A percentile compares a stretch with the other conserved stretches of the same genome.
Evolutionary conservation across 1,140 invertebrate species (phyloP).

Genomic region (Atta texana): DNA sequence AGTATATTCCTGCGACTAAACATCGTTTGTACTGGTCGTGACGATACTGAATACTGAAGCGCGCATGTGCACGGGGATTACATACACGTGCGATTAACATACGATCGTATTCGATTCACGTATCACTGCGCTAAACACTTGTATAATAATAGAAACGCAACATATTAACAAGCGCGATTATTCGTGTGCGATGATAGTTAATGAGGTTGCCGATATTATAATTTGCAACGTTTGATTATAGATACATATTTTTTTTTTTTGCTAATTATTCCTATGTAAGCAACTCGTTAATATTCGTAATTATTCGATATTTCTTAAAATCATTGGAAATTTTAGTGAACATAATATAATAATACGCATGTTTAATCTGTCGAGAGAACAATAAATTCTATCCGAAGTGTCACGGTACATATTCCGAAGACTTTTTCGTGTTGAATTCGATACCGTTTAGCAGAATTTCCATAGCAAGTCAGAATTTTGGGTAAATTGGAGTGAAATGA

Average conservation of each 20-base stretch:
- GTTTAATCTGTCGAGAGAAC: background rate
- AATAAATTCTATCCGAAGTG: too few species aligned
- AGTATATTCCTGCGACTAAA: constrained; percentile 78
- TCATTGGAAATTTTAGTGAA: background rate
- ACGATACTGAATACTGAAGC: constrained; percentile 33
- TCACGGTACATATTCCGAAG: too few species aligned
- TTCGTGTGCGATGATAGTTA: constrained; percentile 8
- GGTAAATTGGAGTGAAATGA: too few species aligned
- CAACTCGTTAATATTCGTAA: background rate
- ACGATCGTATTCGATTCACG: constrained; percentile 76
- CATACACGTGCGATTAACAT: constrained; percentile 75
- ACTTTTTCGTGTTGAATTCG: too few species aligned
- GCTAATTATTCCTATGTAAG: background rate
- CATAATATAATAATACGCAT: background rate
- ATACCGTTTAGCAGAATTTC: too few species aligned
- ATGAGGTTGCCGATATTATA: background rate
- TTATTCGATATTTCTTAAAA: background rate
- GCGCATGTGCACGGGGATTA: constrained; percentile 55
- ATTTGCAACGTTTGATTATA: background rate
- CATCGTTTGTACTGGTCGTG: constrained; percentile 72
- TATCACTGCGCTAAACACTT: constrained; percentile 75
- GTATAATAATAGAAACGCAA: constrained; percentile 68
- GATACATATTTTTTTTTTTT: background rate
- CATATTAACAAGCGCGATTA: constrained; percentile 71
- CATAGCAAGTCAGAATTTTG: too few species aligned